Percentiles rank a stretch among this genome's conserved stretches.
Conservation (phyloP, 2,113 vertebrate species). For the Myotis yumanensis region DNA sequence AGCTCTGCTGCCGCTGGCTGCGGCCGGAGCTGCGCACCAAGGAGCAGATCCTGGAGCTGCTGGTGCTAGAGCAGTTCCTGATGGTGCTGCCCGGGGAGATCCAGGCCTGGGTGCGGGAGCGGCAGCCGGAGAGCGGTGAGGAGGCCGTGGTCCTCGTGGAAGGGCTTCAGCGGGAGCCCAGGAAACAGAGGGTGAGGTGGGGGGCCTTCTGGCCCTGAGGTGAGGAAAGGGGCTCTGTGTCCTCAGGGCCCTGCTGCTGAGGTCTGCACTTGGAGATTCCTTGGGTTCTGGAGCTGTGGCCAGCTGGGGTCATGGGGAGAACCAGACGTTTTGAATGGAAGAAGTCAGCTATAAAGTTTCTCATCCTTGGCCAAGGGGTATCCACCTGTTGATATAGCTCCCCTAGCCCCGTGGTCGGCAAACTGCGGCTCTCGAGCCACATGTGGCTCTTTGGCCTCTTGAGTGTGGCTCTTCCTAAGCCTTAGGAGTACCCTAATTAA, state of each 20-base stretch:
- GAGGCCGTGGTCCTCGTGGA: constrained; percentile 61
- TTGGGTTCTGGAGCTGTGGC: neutral
- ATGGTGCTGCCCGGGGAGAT: neutral
- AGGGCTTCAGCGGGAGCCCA: constrained; percentile 59
- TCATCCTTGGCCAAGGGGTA: neutral
- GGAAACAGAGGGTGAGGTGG: constrained; percentile 53
- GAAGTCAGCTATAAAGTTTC: neutral
- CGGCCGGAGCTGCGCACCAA: constrained; percentile 40
- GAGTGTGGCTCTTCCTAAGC: too few relatives aligned
- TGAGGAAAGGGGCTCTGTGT: neutral
- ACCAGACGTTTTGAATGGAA: neutral
- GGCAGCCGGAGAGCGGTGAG: constrained; percentile 50
- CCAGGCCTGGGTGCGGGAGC: constrained; percentile 47
- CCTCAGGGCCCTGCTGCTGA: neutral
- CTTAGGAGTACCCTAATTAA: too few relatives aligned
- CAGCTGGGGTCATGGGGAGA: neutral
- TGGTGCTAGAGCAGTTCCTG: constrained; percentile 68
- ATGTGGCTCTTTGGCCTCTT: too few relatives aligned
- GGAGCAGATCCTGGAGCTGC: constrained; percentile 63
- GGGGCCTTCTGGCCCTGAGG: constrained; percentile 20
- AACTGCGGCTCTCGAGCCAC: too few relatives aligned
- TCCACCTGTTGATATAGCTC: accelerated
- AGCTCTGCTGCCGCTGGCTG: constrained; percentile 58
- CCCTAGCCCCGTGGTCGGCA: too few relatives aligned
- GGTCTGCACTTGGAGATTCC: neutral